Conservation (phyloP, 2,113 vertebrate species). For the Podarcis raffonei region DNA sequence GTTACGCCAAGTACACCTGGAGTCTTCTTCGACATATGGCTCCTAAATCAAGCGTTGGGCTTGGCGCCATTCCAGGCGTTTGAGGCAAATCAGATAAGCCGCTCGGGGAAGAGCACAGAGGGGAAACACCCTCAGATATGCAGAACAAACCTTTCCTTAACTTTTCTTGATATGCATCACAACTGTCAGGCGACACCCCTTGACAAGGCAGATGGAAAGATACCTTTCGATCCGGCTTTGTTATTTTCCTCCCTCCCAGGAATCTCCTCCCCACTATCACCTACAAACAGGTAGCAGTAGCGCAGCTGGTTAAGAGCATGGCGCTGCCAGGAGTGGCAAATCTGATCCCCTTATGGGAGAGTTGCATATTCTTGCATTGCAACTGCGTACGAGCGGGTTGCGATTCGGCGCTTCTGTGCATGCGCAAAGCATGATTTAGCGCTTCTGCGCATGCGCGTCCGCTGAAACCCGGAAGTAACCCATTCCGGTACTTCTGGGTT, state of each 20-base stretch:
- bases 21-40: conserved; percentile 11
- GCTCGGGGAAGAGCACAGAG: conserved; percentile 26
- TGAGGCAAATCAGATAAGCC: conserved; percentile 28
- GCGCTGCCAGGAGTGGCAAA: no score
- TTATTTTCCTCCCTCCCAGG: background rate
- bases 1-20: conserved; percentile 36
- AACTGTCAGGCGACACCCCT: background rate
- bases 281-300: no score
- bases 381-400: no score
- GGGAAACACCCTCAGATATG: conserved; percentile 17
- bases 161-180: background rate
- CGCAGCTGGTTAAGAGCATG: no score
- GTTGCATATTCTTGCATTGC: no score
- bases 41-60: background rate
- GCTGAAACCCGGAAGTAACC: no score
- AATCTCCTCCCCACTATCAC: background rate
- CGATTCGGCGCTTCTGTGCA: no score
- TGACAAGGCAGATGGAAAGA: background rate
- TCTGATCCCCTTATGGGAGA: no score
- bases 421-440: no score
- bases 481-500: no score
- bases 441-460: no score
- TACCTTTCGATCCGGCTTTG: background rate
- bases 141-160: conserved; percentile 21
- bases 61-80: conserved; percentile 20